A percentile compares a stretch with the other conserved stretches of the same genome.
These are phyloP conservation scores for Megastigmus dorsalis DNA, from an alignment of 2,888 invertebrate genomes.

Conservation along the genomic window DNA sequence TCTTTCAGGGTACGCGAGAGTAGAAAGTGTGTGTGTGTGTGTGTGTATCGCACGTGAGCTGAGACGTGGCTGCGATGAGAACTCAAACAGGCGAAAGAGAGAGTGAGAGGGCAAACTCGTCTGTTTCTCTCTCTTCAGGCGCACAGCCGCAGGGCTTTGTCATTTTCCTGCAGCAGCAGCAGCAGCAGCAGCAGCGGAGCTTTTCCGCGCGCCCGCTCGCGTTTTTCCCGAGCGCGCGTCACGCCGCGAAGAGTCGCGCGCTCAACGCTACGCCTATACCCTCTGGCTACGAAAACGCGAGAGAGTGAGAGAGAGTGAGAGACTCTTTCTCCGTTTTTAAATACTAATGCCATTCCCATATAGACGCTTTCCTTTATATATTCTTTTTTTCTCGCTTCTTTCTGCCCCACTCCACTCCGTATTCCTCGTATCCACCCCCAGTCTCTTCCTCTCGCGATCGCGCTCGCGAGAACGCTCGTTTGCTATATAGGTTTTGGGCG, in stretches of 20 bases:
- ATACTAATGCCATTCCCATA: slow-evolving; percentile 21
- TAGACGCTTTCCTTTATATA: not conserved
- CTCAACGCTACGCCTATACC: not conserved
- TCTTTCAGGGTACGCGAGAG: not conserved
- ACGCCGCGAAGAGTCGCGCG: too few species aligned
- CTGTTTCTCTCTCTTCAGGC: not conserved
- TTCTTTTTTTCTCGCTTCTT: too few species aligned
- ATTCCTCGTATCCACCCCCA: too few species aligned
- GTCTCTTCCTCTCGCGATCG: too few species aligned
- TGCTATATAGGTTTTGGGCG: too few species aligned
- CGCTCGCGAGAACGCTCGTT: too few species aligned
- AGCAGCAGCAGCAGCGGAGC: too few species aligned
- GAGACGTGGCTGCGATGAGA: slow-evolving; percentile 17
- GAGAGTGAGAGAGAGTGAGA: not conserved
- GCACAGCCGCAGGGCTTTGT: slow-evolving; percentile 65
- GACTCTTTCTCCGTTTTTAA: slow-evolving; percentile 9
- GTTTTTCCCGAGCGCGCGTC: slow-evolving; percentile 50
- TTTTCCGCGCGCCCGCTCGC: slow-evolving; percentile 55
- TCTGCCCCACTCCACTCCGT: too few species aligned
- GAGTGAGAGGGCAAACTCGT: not conserved
- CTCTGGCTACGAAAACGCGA: not conserved
- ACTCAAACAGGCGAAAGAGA: not conserved
- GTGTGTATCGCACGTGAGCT: not conserved
- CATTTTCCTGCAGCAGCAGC: slow-evolving; percentile 64
- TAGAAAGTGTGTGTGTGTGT: not conserved